Conservation (phyloP, 2,113 vertebrate genomes). For the Xiphorhynchus elegans region DNA sequence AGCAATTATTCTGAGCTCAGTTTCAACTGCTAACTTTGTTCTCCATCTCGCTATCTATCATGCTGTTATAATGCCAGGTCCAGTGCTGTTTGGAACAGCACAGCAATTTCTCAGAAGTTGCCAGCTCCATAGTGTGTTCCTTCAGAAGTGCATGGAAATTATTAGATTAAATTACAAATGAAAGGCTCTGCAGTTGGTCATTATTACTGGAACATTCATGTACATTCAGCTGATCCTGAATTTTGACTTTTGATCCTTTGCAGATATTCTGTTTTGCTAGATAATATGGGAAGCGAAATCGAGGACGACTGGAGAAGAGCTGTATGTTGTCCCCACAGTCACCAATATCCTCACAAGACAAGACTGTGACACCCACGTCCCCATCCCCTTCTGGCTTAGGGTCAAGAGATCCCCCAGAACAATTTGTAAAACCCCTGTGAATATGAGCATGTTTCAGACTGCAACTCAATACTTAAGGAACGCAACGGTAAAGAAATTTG, state of each 20-base stretch:
- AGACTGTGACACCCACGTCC: background rate
- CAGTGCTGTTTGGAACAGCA: constrained; percentile 54
- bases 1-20: constrained; percentile 38
- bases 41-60: constrained; percentile 43
- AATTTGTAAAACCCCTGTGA: background rate
- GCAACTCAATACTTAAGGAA: background rate
- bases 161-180: constrained; percentile 78
- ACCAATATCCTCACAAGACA: background rate
- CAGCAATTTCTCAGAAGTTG: constrained; percentile 68
- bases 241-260: constrained; percentile 7
- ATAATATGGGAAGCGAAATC: background rate
- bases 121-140: constrained; percentile 48
- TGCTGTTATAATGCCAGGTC: constrained; percentile 72
- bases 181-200: constrained; percentile 65
- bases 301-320: background rate
- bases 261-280: background rate
- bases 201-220: constrained; percentile 43
- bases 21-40: constrained; percentile 56
- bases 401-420: background rate
- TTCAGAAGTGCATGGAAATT: constrained; percentile 73
- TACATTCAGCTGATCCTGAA: constrained; percentile 12
- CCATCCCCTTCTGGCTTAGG: background rate
- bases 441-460: background rate
- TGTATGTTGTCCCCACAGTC: background rate
- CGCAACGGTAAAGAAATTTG: background rate